Percentiles rank a stretch among this genome's conserved stretches.
Conservation (phyloP, 2,113 vertebrate genomes). For the Riparia riparia region DNA sequence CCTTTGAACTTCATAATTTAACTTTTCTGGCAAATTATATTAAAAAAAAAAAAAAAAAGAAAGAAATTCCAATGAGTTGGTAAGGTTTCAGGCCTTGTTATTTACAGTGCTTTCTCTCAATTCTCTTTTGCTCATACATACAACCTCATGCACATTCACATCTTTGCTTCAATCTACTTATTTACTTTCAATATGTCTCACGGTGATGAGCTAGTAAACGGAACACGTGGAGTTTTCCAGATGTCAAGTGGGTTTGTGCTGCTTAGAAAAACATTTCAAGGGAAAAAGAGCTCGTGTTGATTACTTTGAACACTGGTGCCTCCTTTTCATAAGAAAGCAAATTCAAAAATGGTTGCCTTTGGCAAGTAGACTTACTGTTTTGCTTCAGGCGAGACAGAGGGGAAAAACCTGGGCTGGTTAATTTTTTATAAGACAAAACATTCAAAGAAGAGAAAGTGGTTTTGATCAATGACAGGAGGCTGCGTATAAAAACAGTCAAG, state of each 20-base stretch:
- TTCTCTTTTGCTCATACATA: neutral
- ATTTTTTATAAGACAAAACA: slow-evolving; percentile 54
- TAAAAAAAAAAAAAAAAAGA: accelerated
- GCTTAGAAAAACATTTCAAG: neutral
- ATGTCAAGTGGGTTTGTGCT: neutral
- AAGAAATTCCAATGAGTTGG: accelerated
- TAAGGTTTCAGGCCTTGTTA: neutral
- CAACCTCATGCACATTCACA: neutral
- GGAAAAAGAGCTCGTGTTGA: neutral
- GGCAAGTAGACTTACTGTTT: slow-evolving; percentile 62
- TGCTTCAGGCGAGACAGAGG: slow-evolving; percentile 51
- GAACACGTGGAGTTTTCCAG: neutral
- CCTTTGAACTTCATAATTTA: neutral
- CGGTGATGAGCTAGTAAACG: neutral
- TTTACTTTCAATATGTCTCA: neutral
- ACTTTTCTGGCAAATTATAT: neutral
- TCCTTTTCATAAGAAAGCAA: neutral
- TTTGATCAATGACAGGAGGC: slow-evolving; percentile 11
- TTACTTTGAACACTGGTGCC: neutral
- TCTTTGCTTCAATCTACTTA: neutral
- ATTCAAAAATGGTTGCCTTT: slow-evolving; percentile 52
- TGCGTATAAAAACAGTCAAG: neutral
- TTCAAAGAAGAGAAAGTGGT: slow-evolving; percentile 31
- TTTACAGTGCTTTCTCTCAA: neutral
- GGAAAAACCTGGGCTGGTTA: neutral